phyloP scores from a whole-genome alignment of 2,888 invertebrate genomes.

The Orchesella flavescens region DNA sequence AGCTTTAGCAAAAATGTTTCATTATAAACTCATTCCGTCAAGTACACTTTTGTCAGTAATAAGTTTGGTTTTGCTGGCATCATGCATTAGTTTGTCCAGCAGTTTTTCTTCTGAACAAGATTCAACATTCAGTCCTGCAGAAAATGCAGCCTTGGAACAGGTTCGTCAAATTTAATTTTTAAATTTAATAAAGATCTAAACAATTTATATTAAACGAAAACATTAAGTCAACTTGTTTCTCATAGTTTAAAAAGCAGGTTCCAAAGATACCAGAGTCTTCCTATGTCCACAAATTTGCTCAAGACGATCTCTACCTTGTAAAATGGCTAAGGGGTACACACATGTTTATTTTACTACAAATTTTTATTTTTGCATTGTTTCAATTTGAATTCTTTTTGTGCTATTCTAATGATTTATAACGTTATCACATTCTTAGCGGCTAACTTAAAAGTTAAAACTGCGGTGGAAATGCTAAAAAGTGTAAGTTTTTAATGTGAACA shows the following conservation, averaged over 20 bases:
- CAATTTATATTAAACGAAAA: too few species aligned
- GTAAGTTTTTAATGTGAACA: neutral
- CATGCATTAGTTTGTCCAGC: too few species aligned
- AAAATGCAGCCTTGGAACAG: neutral
- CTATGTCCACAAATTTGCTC: conserved; percentile 13
- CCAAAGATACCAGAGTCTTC: conserved; percentile 9
- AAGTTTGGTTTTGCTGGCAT: too few species aligned
- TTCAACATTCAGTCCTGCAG: neutral
- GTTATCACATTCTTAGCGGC: neutral
- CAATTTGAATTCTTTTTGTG: too few species aligned
- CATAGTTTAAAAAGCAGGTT: conserved; percentile 3
- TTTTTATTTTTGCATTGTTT: neutral
- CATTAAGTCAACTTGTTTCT: neutral
- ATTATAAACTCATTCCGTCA: too few species aligned
- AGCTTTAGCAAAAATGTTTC: too few species aligned
- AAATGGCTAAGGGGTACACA: neutral
- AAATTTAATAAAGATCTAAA: too few species aligned
- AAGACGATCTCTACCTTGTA: conserved; percentile 37
- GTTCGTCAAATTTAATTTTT: neutral
- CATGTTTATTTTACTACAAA: too few species aligned
- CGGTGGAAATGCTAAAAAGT: neutral
- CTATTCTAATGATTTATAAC: neutral
- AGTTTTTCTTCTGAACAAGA: neutral
- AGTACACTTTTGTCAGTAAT: too few species aligned
- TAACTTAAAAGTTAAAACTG: conserved; percentile 2